Base-by-base conservation (phyloP, 2,888 invertebrate species). In the Drosophila monieri region DNA sequence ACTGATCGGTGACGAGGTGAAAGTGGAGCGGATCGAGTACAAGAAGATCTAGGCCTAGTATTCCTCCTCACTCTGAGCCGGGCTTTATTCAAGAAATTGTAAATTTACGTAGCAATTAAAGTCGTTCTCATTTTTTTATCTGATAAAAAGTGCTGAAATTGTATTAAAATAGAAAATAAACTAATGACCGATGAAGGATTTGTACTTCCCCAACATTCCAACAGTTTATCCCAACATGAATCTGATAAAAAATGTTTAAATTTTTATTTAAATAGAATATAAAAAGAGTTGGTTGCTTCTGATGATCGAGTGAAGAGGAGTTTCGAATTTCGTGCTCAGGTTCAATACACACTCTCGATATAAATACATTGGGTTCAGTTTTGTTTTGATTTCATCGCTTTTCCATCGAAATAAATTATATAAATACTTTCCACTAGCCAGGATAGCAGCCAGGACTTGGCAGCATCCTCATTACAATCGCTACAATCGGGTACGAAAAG, bases 11-110 rank as follows among this genome's bases (percentile, higher is more conserved):
- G 98, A 99, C 85, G 99, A 99, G 91, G 99, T 99, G n/a, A 99
- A 99, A 93, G 99, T 99, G 2, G 99, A 99, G 91, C 94, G 98
- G 91, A 98, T 99, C 88, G 99, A 99, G 92, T 99, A 98, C 91
- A 98, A 97, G 91, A 98, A 98, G 90, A 95, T 94, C 90, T 96
- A 94, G 93, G 48, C 35, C 46, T 61, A 80, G 80, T 85, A 80
- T 73, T 74, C 86, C 39, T 18, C 32, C 80, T 55, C 37, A 65
- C 25, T 35, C 39, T 58, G 74, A 84, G 68, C 78, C 60, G 74
- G 80, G 83, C 79, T 73, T 76, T 60, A 76, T 46, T 39, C 60
- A 53, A 48, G 46, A 69, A 74, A 64, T 64, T 54, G 46, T 70
- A 71, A 71, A 67, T 67, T 68, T 78, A 75, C 73, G 73, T 81